A percentile compares a stretch with the other conserved stretches of the same genome.
Conservation (phyloP, 2,797 vertebrate species). For the Sebastes umbrosus region DNA sequence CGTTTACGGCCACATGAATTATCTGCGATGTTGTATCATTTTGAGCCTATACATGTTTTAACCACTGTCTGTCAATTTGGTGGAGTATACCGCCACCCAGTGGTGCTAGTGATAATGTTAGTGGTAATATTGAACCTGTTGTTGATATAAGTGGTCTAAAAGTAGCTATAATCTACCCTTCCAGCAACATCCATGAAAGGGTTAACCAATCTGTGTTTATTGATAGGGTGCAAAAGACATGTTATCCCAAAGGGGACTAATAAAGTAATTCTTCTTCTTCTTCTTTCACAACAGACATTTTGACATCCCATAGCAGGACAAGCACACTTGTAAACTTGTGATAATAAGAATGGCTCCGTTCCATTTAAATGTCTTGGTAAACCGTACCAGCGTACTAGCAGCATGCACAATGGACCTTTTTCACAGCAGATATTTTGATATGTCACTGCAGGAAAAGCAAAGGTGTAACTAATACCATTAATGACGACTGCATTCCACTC, state of each 20-base stretch:
- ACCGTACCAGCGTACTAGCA: background rate
- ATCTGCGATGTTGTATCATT: background rate
- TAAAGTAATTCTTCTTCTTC: background rate
- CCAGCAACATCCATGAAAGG: background rate
- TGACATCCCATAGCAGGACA: background rate
- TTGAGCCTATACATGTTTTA: background rate
- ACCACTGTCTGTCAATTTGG: background rate
- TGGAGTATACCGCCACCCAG: constrained; percentile 68
- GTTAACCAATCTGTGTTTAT: background rate
- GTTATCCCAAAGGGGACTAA: background rate
- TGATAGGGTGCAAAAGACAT: background rate
- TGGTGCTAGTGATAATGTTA: constrained; percentile 42
- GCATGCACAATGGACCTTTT: background rate
- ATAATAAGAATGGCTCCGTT: background rate
- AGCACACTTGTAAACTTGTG: background rate
- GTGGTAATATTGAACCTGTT: background rate
- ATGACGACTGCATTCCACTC: background rate
- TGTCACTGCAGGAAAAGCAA: background rate
- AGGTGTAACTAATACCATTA: background rate
- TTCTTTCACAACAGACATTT: background rate
- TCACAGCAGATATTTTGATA: background rate
- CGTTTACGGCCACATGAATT: background rate
- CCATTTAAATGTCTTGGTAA: background rate
- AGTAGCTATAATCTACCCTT: background rate
- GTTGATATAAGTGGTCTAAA: background rate